Base-by-base conservation (phyloP, 2,113 vertebrate genomes). In the Eolophus roseicapilla region DNA sequence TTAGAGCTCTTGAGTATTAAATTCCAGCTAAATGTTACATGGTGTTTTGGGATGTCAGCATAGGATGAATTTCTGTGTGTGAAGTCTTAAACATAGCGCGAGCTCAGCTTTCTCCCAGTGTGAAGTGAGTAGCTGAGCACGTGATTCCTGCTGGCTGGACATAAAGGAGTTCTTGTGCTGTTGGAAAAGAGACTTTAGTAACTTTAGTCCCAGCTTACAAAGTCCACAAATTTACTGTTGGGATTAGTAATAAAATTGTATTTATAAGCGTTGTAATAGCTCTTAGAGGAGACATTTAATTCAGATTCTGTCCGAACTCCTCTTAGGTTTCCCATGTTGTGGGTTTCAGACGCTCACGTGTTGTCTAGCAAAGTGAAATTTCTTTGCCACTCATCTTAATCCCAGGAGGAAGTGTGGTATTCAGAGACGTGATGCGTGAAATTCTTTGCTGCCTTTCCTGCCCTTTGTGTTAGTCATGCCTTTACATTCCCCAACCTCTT, bases 351-450 rank as follows among this genome's bases (percentile, higher is more conserved):
- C 71, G 19, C 88, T 96, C 63, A 33, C 3, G 1, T 90, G 79
- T 86, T 86, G 75, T 89, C 41, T 84, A 14, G 65, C 65, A 47
- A 78, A 94, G 83, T 73, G 73, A 96, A 92, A 94, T 90, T 71
- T 92, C 88, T 75, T 89, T 84, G 80, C 92, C 64, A 29, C 90
- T 92, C 62, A 35, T 43, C 64, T 12, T 84, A 96, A 91, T 96
- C 64, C 92, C 80, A 18, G 13, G 92, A 89, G 93, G 93, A 96
- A 89, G 88, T 28, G 43, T 1, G 4, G 87, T 63, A 59, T 94
- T 93, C 63, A 16, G 88, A 65, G 92, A 88, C 44, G 1, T 2
- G 9, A 82, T 39, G 86, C 41, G 2, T 97, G 95, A 96, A 96
- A 93, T 96, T 90, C 90, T 75, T 33, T 28, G 69, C 92, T 89